Evolutionary conservation across 2,113 vertebrate genomes (phyloP), one percentile per base, ranked within the genome.

Genomic region (Percopsis transmontana): DNA sequence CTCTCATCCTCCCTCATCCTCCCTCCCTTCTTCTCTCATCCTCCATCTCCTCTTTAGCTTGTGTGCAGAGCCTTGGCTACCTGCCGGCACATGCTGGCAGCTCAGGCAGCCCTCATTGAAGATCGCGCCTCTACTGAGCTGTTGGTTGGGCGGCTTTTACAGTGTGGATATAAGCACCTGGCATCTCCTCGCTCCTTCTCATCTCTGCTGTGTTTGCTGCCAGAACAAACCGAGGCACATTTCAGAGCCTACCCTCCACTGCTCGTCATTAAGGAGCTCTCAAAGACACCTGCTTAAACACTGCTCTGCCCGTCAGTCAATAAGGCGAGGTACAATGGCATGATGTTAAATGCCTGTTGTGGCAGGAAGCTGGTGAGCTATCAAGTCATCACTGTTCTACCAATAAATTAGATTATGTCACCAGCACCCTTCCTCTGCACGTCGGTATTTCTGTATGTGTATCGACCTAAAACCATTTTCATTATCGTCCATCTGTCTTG

Each of bases 251-350:
- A 27, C 27, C 19, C 51, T 14, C 50, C 0, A 24, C 23, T 27
- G 47, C 65, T 21, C 6, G 6, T 72, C 66, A 59, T 62, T 55
- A 59, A 56, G 61, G 50, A 64, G 48, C 27, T 74, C 76, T 61
- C 61, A 18, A 42, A 64, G 74, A 63, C 62, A 24, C 16, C 72
- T 64, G 64, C 61, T 78, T 69, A 53, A 72, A 74, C 54, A 66
- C 64, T 53, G 19, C 42, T 53, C 59, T 19, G 42, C 42, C 47
- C 1, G 39, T 24, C 57, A 58, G 64, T 61, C 76, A 81, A 67
- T 77, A 57, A 9, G 21, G 54, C 24, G 73, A 91, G 39, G 70
- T 62, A 60, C 64, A 40, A 61, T 11, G 19, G 56, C 21, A 20
- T 2, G 11, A 67, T 54, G 14, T 51, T 56, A 51, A 66, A 50